Evolutionary conservation across 2,888 invertebrate genomes (phyloP).

Genomic region (Sphinx pinastri): DNA sequence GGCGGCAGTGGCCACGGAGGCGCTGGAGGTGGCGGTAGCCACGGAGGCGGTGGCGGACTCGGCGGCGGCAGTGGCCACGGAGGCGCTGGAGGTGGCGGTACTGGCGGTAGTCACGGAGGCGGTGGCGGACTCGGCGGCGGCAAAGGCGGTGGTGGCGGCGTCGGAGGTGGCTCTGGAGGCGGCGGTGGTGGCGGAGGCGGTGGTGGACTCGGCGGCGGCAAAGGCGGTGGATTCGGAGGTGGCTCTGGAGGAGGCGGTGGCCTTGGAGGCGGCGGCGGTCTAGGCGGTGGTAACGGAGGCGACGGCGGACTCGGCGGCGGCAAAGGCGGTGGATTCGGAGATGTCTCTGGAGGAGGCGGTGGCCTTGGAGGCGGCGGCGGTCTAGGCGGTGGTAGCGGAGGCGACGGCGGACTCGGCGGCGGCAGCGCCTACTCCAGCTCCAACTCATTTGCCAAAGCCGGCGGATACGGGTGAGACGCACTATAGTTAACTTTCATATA

Average conservation of each 20-base stretch:
- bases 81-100: conserved; percentile 34
- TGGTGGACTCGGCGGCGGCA: conserved; percentile 31
- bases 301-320: conserved; percentile 36
- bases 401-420: conserved; percentile 41
- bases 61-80: conserved; percentile 27
- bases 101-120: conserved; percentile 38
- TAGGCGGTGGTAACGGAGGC: conserved; percentile 38
- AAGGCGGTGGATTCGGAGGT: conserved; percentile 35
- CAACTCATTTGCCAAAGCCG: conserved; percentile 39
- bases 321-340: conserved; percentile 29
- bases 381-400: conserved; percentile 30
- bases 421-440: conserved; percentile 41
- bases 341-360: conserved; percentile 33
- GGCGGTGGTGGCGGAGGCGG: conserved; percentile 37
- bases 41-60: conserved; percentile 38
- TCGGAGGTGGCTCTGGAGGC: conserved; percentile 41
- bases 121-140: conserved; percentile 46
- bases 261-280: conserved; percentile 40
- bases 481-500: not conserved
- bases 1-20: conserved; percentile 41
- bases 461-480: conserved; percentile 54
- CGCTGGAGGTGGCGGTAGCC: conserved; percentile 40
- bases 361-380: conserved; percentile 40
- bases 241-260: conserved; percentile 41
- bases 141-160: conserved; percentile 47